A percentile compares a stretch with the other conserved stretches of the same genome.
Conservation (phyloP, 2,888 invertebrate species). For the Eristalis intricaria region DNA sequence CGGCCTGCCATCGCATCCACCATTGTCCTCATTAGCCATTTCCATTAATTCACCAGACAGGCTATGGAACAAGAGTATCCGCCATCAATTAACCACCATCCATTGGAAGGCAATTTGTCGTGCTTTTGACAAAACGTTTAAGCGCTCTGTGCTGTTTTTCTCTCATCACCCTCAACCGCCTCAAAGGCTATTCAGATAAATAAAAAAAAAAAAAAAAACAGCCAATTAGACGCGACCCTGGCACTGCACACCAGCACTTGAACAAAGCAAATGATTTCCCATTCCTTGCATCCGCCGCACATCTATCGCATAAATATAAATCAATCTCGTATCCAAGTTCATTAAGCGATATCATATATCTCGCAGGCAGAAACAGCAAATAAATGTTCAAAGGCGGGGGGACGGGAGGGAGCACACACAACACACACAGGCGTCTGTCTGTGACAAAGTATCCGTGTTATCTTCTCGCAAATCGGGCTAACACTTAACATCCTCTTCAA, state of each 20-base stretch:
- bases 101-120: not conserved
- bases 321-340: constrained; percentile 50
- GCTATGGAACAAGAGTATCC: not conserved
- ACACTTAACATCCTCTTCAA: constrained; percentile 71
- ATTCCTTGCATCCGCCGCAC: constrained; percentile 11
- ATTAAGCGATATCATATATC: constrained; percentile 51
- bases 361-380: constrained; percentile 32
- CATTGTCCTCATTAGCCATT: not conserved
- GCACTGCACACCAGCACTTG: not conserved
- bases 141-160: not conserved
- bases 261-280: not conserved
- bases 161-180: not conserved
- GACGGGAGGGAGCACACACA: constrained; percentile 11
- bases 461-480: constrained; percentile 65
- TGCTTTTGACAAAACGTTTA: not conserved
- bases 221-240: not conserved
- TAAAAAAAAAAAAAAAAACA: not conserved
- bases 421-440: constrained; percentile 32
- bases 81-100: not conserved
- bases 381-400: constrained; percentile 36
- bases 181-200: not conserved
- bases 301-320: constrained; percentile 29
- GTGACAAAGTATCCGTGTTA: constrained; percentile 71
- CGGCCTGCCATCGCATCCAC: not conserved
- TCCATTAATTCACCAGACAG: not conserved